Conservation (phyloP, 1,140 invertebrate genomes). For the Coenobita brevimanus region DNA sequence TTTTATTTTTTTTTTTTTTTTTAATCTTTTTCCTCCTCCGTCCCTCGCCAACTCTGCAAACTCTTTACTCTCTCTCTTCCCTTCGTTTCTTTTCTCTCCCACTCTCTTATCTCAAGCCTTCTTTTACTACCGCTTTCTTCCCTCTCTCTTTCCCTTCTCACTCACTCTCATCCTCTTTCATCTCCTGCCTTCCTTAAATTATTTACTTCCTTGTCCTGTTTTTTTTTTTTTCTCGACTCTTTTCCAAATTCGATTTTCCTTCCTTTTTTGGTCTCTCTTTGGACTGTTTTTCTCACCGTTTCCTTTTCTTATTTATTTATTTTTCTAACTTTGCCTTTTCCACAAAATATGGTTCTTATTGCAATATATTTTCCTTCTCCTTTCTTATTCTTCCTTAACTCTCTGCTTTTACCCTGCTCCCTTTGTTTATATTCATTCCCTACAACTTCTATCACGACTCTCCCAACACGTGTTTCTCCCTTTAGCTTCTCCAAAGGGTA, state of each 20-base stretch:
- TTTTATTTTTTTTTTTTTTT: neutral
- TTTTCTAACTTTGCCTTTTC: too few relatives aligned
- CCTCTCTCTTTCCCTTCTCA: neutral
- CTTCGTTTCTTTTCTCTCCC: neutral
- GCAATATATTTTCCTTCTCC: too few relatives aligned
- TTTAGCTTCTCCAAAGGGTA: too few relatives aligned
- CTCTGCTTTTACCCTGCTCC: too few relatives aligned
- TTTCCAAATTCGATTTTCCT: neutral
- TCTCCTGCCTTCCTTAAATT: neutral
- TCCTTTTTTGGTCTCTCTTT: too few relatives aligned
- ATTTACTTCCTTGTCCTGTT: neutral
- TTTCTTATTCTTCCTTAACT: too few relatives aligned
- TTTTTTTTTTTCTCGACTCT: neutral
- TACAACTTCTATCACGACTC: too few relatives aligned
- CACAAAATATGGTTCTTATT: too few relatives aligned
- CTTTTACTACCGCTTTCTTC: constrained; percentile 43
- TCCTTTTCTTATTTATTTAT: too few relatives aligned
- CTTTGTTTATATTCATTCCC: too few relatives aligned
- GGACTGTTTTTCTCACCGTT: too few relatives aligned
- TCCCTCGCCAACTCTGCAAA: neutral
- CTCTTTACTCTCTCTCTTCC: neutral
- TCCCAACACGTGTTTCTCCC: too few relatives aligned
- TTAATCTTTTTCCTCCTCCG: neutral
- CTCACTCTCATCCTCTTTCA: constrained; percentile 3
- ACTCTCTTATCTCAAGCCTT: neutral